These are phyloP conservation scores for Pomatostomus ruficeps DNA, from an alignment of 2,113 vertebrate genomes.

Conservation along the genomic window DNA sequence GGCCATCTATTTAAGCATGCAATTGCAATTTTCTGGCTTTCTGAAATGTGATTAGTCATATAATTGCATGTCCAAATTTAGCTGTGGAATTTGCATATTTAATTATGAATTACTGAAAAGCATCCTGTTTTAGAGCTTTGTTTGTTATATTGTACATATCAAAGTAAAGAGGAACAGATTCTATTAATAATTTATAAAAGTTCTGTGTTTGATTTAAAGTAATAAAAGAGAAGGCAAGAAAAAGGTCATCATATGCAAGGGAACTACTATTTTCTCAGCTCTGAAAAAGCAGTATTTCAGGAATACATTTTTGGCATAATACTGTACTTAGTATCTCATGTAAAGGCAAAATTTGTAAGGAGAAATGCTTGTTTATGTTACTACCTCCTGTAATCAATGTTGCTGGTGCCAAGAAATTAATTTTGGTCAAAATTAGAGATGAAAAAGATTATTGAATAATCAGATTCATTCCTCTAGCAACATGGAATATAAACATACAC, in stretches of 20 bases:
- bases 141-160: slow-evolving; percentile 23
- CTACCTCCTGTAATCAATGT: not conserved
- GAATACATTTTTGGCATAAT: not conserved
- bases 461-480: not conserved
- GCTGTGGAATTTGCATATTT: slow-evolving; percentile 58
- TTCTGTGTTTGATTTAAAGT: not conserved
- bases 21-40: slow-evolving; percentile 65
- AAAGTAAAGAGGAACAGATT: slow-evolving; percentile 27
- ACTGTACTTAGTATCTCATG: not conserved
- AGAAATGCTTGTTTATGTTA: not conserved
- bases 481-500: not conserved
- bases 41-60: slow-evolving; percentile 64
- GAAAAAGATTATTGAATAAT: not conserved
- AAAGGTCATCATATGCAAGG: not conserved
- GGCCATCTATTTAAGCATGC: slow-evolving; percentile 61
- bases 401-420: not conserved
- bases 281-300: not conserved
- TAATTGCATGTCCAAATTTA: slow-evolving; percentile 67
- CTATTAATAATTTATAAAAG: slow-evolving; percentile 8
- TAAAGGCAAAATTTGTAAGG: not conserved
- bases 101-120: slow-evolving; percentile 58
- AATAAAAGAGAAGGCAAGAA: not conserved
- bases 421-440: not conserved
- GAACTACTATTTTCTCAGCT: not conserved
- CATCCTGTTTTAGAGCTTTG: slow-evolving; percentile 48